phyloP scores from a whole-genome alignment of 2,113 vertebrate genomes.

The Maccullochella peelii region DNA sequence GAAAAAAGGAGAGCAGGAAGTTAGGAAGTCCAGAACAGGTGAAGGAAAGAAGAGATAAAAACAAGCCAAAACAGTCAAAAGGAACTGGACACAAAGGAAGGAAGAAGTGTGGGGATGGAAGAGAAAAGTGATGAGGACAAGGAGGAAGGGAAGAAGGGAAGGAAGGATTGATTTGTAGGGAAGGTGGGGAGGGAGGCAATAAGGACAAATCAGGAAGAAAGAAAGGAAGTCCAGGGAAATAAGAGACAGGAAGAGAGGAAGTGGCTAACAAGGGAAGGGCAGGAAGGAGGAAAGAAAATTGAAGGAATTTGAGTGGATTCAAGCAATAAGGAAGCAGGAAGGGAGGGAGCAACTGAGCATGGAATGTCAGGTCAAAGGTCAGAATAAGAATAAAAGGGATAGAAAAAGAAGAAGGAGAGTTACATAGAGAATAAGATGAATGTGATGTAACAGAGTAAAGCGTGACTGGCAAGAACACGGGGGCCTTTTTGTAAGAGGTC shows the following conservation, averaged over 20 bases:
- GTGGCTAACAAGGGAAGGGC: not conserved
- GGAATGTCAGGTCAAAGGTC: constrained; percentile 35
- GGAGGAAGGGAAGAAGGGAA: too few relatives aligned
- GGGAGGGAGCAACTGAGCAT: not conserved
- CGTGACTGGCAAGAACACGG: constrained; percentile 3
- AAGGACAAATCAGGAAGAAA: not conserved
- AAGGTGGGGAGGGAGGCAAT: not conserved
- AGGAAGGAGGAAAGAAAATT: not conserved
- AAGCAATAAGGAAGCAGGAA: not conserved
- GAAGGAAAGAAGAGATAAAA: not conserved
- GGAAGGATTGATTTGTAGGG: not conserved
- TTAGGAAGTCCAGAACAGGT: not conserved
- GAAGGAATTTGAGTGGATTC: not conserved
- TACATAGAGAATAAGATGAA: too few relatives aligned
- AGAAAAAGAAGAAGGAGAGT: not conserved
- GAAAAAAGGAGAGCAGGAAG: too few relatives aligned
- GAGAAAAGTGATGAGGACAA: not conserved
- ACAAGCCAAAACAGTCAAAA: too few relatives aligned
- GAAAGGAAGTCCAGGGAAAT: too few relatives aligned
- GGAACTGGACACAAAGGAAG: too few relatives aligned
- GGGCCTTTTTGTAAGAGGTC: not conserved
- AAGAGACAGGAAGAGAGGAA: not conserved
- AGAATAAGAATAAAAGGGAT: not conserved
- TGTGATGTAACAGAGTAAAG: constrained; percentile 46
- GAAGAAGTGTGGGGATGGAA: not conserved